Conservation (phyloP, 2,113 vertebrate genomes). For the Saccopteryx bilineata region DNA sequence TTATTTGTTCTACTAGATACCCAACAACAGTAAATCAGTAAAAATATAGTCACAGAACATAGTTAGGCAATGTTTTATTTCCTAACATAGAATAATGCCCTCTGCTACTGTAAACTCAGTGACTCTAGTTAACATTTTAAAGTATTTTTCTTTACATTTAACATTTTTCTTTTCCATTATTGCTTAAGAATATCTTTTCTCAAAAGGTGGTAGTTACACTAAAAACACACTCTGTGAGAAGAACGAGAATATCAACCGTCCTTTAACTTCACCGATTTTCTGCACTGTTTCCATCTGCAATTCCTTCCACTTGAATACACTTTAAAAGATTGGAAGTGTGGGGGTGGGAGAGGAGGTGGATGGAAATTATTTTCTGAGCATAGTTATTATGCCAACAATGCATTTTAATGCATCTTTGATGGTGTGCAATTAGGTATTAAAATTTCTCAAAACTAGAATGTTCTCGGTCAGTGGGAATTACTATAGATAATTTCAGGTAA, state of each 20-base stretch:
- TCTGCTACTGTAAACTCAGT: not conserved
- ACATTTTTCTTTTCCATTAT: not conserved
- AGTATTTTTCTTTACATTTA: not conserved
- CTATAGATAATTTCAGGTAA: slow-evolving; percentile 70
- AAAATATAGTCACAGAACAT: not conserved
- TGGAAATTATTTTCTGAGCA: slow-evolving; percentile 63
- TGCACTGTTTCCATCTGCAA: not conserved
- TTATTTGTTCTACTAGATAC: not conserved
- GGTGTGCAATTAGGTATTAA: slow-evolving; percentile 70
- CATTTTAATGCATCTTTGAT: slow-evolving; percentile 74
- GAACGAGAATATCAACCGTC: slow-evolving; percentile 19
- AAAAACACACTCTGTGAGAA: slow-evolving; percentile 54
- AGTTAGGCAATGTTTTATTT: not conserved
- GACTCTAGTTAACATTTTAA: not conserved
- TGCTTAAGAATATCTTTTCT: not conserved
- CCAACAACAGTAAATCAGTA: not conserved
- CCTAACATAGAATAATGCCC: not conserved
- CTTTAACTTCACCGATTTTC: slow-evolving; percentile 65
- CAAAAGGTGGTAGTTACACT: not conserved
- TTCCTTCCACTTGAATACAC: slow-evolving; percentile 61
- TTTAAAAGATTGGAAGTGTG: slow-evolving; percentile 41
- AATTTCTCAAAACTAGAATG: slow-evolving; percentile 70
- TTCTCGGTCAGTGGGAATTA: slow-evolving; percentile 71
- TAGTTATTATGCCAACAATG: slow-evolving; percentile 72
- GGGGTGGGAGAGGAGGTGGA: not conserved